Percentiles rank a stretch among this genome's conserved stretches.
phyloP scores from a whole-genome alignment of 1,140 invertebrate genomes.

The Anagrus nilaparvatae region DNA sequence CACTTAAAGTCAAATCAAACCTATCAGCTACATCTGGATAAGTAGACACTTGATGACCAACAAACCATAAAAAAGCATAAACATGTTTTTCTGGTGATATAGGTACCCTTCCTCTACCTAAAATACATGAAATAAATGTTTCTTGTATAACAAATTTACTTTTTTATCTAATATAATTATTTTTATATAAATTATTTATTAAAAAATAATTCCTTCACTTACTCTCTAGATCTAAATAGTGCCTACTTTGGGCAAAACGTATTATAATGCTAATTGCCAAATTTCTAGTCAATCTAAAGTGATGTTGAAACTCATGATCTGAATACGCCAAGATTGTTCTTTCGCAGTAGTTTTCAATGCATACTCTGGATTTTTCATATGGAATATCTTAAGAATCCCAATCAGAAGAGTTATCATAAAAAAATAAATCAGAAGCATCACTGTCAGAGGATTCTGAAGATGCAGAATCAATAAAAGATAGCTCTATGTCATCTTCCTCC shows the following conservation, averaged over 20 bases:
- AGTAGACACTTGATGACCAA: constrained; percentile 23
- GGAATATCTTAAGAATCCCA: too few relatives aligned
- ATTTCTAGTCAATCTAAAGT: not conserved
- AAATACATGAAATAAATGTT: not conserved
- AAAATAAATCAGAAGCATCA: too few relatives aligned
- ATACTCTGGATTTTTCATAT: too few relatives aligned
- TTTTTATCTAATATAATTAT: too few relatives aligned
- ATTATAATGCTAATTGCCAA: not conserved
- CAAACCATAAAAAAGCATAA: constrained; percentile 27
- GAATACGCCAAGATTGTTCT: not conserved
- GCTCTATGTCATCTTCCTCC: too few relatives aligned
- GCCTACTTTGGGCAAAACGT: not conserved
- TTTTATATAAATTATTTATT: too few relatives aligned
- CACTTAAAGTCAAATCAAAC: constrained; percentile 25
- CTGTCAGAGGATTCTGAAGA: too few relatives aligned
- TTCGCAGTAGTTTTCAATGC: not conserved
- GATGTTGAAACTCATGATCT: not conserved
- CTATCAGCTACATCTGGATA: constrained; percentile 26
- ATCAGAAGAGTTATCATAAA: too few relatives aligned
- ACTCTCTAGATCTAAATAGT: not conserved
- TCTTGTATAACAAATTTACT: too few relatives aligned
- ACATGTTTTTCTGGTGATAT: constrained; percentile 15
- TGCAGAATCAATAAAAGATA: too few relatives aligned
- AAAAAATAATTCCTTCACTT: too few relatives aligned
- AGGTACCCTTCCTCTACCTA: too few relatives aligned